Conservation (phyloP, 2,888 invertebrate species). For the Agrotis segetum region DNA sequence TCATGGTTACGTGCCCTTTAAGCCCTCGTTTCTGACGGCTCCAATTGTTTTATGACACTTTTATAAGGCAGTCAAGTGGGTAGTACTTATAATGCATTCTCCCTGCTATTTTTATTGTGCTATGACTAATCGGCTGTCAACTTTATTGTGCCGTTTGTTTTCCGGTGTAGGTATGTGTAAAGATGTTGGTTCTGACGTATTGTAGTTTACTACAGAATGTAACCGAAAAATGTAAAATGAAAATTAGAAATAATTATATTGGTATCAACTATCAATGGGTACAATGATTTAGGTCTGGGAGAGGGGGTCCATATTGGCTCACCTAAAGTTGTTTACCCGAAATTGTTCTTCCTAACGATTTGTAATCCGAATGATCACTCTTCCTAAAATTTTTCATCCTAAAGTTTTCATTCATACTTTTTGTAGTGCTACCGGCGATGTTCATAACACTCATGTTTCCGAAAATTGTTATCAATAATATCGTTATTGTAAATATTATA, state of each 20-base stretch:
- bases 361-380: too few species aligned
- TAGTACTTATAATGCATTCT: constrained; percentile 3
- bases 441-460: too few species aligned
- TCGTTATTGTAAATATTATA: too few species aligned
- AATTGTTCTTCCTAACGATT: too few species aligned
- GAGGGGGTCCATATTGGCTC: too few species aligned
- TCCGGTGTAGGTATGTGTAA: neutral
- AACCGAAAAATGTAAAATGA: neutral
- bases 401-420: too few species aligned
- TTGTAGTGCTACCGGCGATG: too few species aligned
- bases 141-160: neutral
- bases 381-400: too few species aligned
- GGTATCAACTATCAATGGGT: neutral
- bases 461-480: too few species aligned
- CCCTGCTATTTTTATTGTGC: neutral
- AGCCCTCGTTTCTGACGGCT: constrained; percentile 20
- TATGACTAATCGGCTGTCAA: constrained; percentile 12
- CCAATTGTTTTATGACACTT: constrained; percentile 58
- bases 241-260: neutral
- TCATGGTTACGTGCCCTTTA: constrained; percentile 38
- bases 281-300: neutral
- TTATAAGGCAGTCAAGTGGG: constrained; percentile 43
- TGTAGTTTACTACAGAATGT: neutral
- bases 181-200: neutral
- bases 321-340: too few species aligned